phyloP scores from a whole-genome alignment of 35 echinoderm and acorn worm species.

The Heliocidaris tuberculata region DNA sequence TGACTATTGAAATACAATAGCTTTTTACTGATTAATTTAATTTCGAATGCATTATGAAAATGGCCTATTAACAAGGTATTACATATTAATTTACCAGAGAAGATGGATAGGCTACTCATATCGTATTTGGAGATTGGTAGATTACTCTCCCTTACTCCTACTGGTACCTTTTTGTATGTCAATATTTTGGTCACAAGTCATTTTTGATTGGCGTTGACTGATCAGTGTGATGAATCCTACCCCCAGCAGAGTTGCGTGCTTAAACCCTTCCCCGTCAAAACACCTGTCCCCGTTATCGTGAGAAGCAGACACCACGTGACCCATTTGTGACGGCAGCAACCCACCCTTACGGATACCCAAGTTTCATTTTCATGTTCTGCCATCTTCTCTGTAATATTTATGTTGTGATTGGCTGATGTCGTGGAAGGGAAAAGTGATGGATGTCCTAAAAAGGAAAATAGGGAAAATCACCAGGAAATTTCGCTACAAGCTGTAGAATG shows the following conservation, averaged over 20 bases:
- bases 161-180: neutral
- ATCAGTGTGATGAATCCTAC: neutral
- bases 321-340: neutral
- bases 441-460: neutral
- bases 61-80: too few relatives aligned
- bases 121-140: neutral
- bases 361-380: neutral
- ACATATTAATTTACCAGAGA: neutral
- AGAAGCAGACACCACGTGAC: constrained; percentile 39
- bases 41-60: too few relatives aligned
- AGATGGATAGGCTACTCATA: neutral
- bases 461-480: constrained; percentile 11
- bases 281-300: constrained; percentile 42
- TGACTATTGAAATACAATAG: too few relatives aligned
- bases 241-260: constrained; percentile 29
- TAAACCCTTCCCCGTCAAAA: constrained; percentile 16
- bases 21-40: too few relatives aligned
- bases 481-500: neutral
- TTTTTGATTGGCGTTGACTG: neutral
- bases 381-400: neutral
- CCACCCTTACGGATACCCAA: neutral
- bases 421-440: neutral
- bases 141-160: neutral
- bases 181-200: neutral
- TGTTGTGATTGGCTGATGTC: neutral